Percentiles rank a stretch among this genome's conserved stretches.
Evolutionary conservation across 2,888 invertebrate genomes (phyloP).

Genomic region (Ganaspis brasiliensis): DNA sequence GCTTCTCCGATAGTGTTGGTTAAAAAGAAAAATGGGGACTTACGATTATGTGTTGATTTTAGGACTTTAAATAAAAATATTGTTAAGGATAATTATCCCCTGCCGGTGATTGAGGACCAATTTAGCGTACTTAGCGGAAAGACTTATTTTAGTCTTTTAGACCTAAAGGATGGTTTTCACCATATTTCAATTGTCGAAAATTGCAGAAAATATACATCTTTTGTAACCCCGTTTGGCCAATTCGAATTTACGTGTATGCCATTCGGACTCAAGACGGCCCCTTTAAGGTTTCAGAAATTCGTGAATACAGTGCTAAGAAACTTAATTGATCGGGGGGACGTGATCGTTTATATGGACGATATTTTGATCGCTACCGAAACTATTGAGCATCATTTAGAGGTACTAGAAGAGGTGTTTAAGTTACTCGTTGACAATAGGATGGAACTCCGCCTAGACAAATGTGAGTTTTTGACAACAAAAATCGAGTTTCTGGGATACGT

Average conservation of each 20-base stretch:
- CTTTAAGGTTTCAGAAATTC: slow-evolving; percentile 49
- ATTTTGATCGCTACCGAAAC: slow-evolving; percentile 48
- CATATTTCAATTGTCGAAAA: slow-evolving; percentile 53
- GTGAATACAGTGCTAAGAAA: slow-evolving; percentile 49
- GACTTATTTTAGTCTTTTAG: slow-evolving; percentile 50
- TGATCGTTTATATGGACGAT: slow-evolving; percentile 52
- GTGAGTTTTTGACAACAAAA: background rate
- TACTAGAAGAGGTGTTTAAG: slow-evolving; percentile 45
- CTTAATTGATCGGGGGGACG: slow-evolving; percentile 46
- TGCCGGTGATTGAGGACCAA: slow-evolving; percentile 56
- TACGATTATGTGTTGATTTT: slow-evolving; percentile 56
- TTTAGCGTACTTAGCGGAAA: slow-evolving; percentile 42
- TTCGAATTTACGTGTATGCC: slow-evolving; percentile 55
- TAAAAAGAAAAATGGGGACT: slow-evolving; percentile 47
- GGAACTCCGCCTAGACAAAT: slow-evolving; percentile 35
- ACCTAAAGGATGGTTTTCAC: slow-evolving; percentile 57
- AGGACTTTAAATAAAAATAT: slow-evolving; percentile 48
- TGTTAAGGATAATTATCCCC: slow-evolving; percentile 49
- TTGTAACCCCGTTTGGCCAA: slow-evolving; percentile 55
- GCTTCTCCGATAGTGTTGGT: no score
- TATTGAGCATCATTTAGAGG: slow-evolving; percentile 47
- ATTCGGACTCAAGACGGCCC: slow-evolving; percentile 55
- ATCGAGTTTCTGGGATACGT: background rate
- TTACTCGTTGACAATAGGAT: slow-evolving; percentile 48
- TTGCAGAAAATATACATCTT: slow-evolving; percentile 56